Evolutionary conservation across 2,888 invertebrate species (phyloP), one percentile per base, ranked within the genome.

Genomic region (Agonopterix alstromeriana): DNA sequence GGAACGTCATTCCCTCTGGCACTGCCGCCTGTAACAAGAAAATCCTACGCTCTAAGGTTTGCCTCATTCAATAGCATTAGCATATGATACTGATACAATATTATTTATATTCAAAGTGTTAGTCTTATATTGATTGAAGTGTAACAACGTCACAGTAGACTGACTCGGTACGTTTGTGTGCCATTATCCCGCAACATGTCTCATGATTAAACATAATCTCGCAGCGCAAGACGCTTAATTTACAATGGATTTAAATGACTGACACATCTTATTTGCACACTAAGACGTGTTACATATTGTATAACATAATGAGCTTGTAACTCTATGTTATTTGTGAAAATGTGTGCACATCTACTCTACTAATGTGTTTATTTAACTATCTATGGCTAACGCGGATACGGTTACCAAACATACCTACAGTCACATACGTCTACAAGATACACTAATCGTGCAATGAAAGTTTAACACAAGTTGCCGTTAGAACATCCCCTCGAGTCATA

Each of bases 1-100:
- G 75, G 58, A 87, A 87, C 48, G 88, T 86, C 85, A 87, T 86
- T 47, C 87, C 85, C 62, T 88, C 87, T 59, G 87, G 87, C 49
- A 88, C 87, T 48, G 85, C 85, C 44, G 87, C 87, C 88, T 88
- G 73, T 10, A 83, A 82, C 61, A 67, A 72, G 52, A 17, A 52
- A 48, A 47, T 41, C 42, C 5, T 7, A 27, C 27, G 5, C 11
- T 10, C 42, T 42, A 12, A 11, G 8, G 12, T 11, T 42, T 10
- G 10, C 38, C 38, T 38, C 27, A 27, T 27, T 27, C 27, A 7
- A 5, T 5, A 27, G 1, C 27, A 27, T 17, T n/a, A 17, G 17
- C 17, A 17, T 3, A 27, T 27, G 5, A 27, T 27, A 17, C 17
- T 17, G 1, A 27, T 27, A 7, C 27, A 27, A 27, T 7, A 27